Conservation (phyloP, 2,888 invertebrate species). For the Carabus problematicus region DNA sequence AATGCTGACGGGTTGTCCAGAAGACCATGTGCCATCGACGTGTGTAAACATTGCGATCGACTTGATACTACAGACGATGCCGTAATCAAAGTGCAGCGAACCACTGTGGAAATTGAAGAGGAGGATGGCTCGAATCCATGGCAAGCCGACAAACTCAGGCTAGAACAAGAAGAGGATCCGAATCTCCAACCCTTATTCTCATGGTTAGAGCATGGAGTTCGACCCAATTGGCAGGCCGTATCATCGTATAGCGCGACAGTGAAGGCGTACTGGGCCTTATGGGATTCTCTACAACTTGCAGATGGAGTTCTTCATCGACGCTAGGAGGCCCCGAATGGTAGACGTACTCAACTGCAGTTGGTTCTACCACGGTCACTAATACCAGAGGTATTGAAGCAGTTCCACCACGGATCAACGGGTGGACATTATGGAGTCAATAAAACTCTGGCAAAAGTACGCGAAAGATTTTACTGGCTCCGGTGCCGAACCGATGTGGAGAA, state of each 20-base stretch:
- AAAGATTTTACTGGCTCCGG: conserved; percentile 13
- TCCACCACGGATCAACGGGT: not conserved
- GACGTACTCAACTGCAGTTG: not conserved
- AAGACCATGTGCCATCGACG: conserved; percentile 1
- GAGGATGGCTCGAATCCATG: too few relatives aligned
- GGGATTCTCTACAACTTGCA: not conserved
- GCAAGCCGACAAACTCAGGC: not conserved
- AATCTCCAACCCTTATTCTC: not conserved
- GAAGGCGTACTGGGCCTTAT: not conserved
- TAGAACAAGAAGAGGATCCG: conserved; percentile 2
- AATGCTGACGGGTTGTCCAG: conserved; percentile 19
- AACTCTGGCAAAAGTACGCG: not conserved
- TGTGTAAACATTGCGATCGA: too few relatives aligned
- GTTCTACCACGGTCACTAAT: not conserved
- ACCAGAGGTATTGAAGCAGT: not conserved
- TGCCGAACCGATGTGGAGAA: not conserved
- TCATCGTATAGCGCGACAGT: not conserved
- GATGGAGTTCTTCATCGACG: not conserved
- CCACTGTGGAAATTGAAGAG: too few relatives aligned
- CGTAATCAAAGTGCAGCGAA: not conserved
- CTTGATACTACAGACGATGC: not conserved
- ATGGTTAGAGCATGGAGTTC: not conserved
- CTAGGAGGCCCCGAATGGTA: not conserved
- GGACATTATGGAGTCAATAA: conserved; percentile 6
- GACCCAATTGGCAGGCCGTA: not conserved